A percentile compares a stretch with the other conserved stretches of the same genome.
phyloP scores from a whole-genome alignment of 2,113 vertebrate species.

The Nerophis lumbriciformis region DNA sequence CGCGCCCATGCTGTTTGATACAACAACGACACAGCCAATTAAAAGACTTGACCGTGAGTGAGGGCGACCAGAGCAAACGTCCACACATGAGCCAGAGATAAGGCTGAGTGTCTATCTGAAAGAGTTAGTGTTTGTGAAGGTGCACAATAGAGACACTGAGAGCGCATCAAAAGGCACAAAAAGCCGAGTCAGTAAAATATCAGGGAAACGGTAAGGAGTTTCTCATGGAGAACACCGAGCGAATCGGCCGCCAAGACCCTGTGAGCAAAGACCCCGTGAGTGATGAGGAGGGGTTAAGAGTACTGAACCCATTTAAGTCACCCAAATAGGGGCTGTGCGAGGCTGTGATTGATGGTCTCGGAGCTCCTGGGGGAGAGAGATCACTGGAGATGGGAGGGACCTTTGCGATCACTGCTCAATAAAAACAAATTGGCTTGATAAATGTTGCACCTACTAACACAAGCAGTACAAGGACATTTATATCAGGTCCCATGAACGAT shows the following conservation, averaged over 20 bases:
- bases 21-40: conserved; percentile 59
- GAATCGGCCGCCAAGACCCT: conserved; percentile 50
- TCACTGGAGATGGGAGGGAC: conserved; percentile 37
- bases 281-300: conserved; percentile 78
- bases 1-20: conserved; percentile 61
- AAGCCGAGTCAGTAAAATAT: conserved; percentile 21
- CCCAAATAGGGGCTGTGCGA: conserved; percentile 72
- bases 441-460: conserved; percentile 28
- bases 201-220: conserved; percentile 27
- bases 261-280: conserved; percentile 64
- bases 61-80: conserved; percentile 41
- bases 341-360: conserved; percentile 61
- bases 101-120: conserved; percentile 47
- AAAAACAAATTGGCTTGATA: conserved; percentile 67
- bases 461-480: conserved; percentile 10
- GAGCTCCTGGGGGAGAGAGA: conserved; percentile 60
- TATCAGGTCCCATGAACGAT: not conserved
- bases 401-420: conserved; percentile 57
- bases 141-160: conserved; percentile 22
- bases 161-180: conserved; percentile 6
- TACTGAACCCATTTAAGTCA: conserved; percentile 81
- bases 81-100: conserved; percentile 48
- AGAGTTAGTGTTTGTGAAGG: conserved; percentile 50
- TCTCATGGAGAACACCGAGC: conserved; percentile 60
- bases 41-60: conserved; percentile 57